Evolutionary conservation across 2,888 invertebrate species (phyloP), one percentile per base, ranked within the genome.

Genomic region (Melanostoma scalare): DNA sequence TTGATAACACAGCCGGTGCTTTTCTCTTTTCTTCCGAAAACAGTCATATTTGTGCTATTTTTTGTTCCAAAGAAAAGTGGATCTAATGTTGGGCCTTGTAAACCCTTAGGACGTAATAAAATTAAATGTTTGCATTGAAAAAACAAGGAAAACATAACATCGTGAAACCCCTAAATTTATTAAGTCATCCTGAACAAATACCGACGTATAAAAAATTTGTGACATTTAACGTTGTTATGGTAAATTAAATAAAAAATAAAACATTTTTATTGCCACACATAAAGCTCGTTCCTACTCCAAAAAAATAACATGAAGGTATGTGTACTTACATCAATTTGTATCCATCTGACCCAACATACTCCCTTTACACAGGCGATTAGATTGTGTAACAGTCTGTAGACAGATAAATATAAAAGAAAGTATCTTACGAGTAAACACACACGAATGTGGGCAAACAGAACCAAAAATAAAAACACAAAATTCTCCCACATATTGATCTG

Each of bases 351-450:
- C 76, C 71, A 67, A 42, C 42, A 42, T 35, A 73, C 55, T 63
- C 50, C 53, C 48, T 72, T 82, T 56, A 77, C 20, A 20, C 81
- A 73, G 77, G 63, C 82, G 69, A 82, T 82, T 77, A 77, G 82
- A 78, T 82, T 82, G 82, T 82, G 73, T 69, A 82, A 82, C 63
- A 69, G 68, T 69, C 73, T 63, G 73, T 60, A 73, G 56, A 65
- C 44, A 76, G 72, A 82, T 82, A 82, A 77, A 67, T 73, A 82
- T 82, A 82, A 82, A 82, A 63, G 72, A 68, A 73, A 73, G 81
- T 82, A 82, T 77, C 81, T 77, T 61, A 63, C 50, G 63, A 73
- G 31, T 46, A 30, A 46, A 71, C 52, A 8, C 44, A 38, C 33
- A 50, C 20, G 48, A 50, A 20, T 52, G n/a, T 9, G 10, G 6